Evolutionary conservation across 2,888 invertebrate genomes (phyloP), one percentile per base, ranked within the genome.

Genomic region (Epinotia ramella): DNA sequence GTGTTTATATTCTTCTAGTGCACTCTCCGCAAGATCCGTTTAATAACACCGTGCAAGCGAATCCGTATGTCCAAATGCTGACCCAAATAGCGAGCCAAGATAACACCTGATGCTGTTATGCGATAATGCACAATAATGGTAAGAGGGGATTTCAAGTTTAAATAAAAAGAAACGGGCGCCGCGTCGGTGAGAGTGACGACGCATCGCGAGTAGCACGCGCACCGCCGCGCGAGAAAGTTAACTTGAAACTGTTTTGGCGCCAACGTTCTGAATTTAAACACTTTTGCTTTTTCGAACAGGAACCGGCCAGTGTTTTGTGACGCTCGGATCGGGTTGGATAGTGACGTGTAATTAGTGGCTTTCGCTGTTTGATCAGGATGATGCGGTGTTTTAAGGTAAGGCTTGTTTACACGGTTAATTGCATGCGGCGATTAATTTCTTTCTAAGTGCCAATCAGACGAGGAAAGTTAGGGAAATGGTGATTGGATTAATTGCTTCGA

Each of bases 121-220:
- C 84, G 88, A 90, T 91, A 89, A 86, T 89, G 83, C 86, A 88
- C 88, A 86, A 89, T 86, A 86, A 80, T 6, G 28, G 82, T 82
- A 84, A 86, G 92, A 85, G 91, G 93, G 93, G 92, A 91, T 89
- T 84, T 82, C 78, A 78, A 78, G 80, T 88, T 90, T 89, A 88
- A 91, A 92, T 93, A 94, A 91, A 92, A 93, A 91, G 91, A 90
- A 91, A 92, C 88, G 88, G 88, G 80, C 81, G 78, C 81, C 80
- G 84, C 82, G 81, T 84, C 83, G 91, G 93, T 91, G 92, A 94
- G 93, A 94, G 94, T 93, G 89, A 91, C 87, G 85, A 83, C 85
- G 87, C 83, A 81, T 80, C 81, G 81, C 76, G 76, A 84, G 83
- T 80, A 87, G 88, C 87, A 87, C 88, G 88, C 86, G 83, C 81